Base-by-base conservation (phyloP, 2,113 vertebrate species). In the Phoxinus phoxinus region DNA sequence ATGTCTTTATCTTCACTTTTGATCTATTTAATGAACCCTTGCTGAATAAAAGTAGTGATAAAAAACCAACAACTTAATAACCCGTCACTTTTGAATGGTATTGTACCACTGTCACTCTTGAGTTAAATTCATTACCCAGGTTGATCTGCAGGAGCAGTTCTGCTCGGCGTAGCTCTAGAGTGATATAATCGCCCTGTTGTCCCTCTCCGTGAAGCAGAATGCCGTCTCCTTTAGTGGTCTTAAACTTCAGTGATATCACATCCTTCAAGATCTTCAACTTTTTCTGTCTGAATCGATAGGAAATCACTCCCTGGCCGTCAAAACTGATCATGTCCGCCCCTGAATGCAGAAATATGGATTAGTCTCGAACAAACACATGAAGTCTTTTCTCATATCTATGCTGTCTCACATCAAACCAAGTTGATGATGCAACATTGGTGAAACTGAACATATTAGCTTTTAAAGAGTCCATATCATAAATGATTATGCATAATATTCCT, bases 121-220 rank as follows among this genome's bases (percentile, higher is more conserved):
- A 67, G 51, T 51, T 25, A 2, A 80, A 10, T 53, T 13, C 13
- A 2, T 69, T 94, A 98, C 98, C 97, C 91, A 99, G 92, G 92
- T 99, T 99, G 91, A 99, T 95, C 91, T 95, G 96, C 87, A 99
- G 95, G 90, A 95, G 91, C 73, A 99, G 94, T 72, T 94, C 95
- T 37, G 97, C 97, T 91, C 95, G 96, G 77, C 92, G 95, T 35
- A 99, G 94, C 91, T 99, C 97, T 90, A 99, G 88, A 2, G 96
- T 97, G 51, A 99, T 96, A 58, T 99, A 99, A 88, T 99, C 98
- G 4, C 98, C 98, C 91, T 99, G 97, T 67, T 98, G 98, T n/a
- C 98, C 98, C 90, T 99, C 98, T 71, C 98, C 98, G 0, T 99
- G 96, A 65, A 99, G 93, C 56, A 99, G 93, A 21, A 99, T 95